Conservation (phyloP, 2,113 vertebrate genomes). For the Antechinus flavipes region DNA sequence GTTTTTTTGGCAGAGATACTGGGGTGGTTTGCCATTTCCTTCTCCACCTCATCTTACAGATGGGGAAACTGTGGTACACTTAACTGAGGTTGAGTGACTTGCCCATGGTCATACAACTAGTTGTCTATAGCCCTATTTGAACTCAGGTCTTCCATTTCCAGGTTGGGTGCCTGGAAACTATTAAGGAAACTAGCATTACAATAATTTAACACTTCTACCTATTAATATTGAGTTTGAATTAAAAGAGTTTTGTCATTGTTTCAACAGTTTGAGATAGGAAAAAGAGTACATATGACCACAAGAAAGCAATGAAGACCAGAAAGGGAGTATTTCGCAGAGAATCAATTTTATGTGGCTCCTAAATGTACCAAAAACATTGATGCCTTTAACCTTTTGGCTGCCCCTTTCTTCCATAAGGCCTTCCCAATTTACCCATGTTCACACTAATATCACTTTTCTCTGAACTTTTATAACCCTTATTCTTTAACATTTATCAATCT, state of each 20-base stretch:
- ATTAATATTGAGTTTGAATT: background rate
- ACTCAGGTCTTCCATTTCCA: background rate
- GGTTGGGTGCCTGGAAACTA: no score
- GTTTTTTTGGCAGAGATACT: background rate
- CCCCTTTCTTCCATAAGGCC: background rate
- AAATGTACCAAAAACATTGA: background rate
- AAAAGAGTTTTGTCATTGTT: background rate
- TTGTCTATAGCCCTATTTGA: background rate
- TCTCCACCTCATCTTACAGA: background rate
- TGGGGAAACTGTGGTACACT: background rate
- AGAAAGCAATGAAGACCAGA: background rate
- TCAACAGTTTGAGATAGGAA: background rate
- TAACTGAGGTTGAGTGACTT: background rate
- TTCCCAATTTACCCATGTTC: background rate
- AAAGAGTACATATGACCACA: background rate
- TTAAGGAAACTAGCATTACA: background rate
- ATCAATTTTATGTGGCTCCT: background rate
- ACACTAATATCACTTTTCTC: background rate
- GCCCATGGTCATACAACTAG: background rate
- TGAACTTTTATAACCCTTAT: background rate
- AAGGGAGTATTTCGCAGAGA: background rate
- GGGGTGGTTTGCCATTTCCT: background rate
- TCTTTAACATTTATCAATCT: background rate
- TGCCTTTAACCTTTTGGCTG: background rate
- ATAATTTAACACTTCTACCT: background rate